These are phyloP conservation scores for Odontothrips loti DNA, from an alignment of 2,888 invertebrate species.

Conservation along the genomic window DNA sequence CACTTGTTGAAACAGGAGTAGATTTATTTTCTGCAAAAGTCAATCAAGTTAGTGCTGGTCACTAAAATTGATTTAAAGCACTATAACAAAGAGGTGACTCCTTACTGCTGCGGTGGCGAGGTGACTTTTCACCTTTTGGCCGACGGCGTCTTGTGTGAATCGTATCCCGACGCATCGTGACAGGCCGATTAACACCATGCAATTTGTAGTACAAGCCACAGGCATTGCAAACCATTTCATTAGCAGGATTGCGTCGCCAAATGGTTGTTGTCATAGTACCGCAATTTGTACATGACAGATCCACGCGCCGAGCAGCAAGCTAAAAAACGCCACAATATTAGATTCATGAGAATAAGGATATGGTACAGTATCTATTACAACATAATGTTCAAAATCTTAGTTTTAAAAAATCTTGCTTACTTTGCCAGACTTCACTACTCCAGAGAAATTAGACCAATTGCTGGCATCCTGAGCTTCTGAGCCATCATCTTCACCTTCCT, in stretches of 20 bases:
- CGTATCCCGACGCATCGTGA: constrained; percentile 93
- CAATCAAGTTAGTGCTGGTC: background rate
- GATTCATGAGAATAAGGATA: too few relatives aligned
- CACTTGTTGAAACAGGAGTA: background rate
- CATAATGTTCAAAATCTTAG: background rate
- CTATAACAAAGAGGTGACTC: background rate
- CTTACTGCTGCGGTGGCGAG: constrained; percentile 46
- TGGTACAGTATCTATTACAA: background rate
- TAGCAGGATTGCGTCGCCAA: constrained; percentile 92
- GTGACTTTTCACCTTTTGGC: constrained; percentile 62
- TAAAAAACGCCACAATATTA: background rate
- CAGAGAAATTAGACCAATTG: constrained; percentile 47
- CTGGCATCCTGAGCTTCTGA: constrained; percentile 39
- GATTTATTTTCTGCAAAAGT: background rate
- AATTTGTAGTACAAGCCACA: constrained; percentile 97
- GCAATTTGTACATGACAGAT: constrained; percentile 92
- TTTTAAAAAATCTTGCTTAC: constrained; percentile 37
- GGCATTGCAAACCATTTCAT: constrained; percentile 98
- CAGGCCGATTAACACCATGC: constrained; percentile 88
- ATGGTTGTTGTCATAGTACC: constrained; percentile 96
- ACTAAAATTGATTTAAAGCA: background rate
- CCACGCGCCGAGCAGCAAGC: constrained; percentile 57
- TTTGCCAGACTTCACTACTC: constrained; percentile 44
- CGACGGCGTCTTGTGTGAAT: constrained; percentile 90
- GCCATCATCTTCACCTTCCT: background rate